Conservation (phyloP, 2,797 vertebrate species). For the Sebastes vulpes region DNA sequence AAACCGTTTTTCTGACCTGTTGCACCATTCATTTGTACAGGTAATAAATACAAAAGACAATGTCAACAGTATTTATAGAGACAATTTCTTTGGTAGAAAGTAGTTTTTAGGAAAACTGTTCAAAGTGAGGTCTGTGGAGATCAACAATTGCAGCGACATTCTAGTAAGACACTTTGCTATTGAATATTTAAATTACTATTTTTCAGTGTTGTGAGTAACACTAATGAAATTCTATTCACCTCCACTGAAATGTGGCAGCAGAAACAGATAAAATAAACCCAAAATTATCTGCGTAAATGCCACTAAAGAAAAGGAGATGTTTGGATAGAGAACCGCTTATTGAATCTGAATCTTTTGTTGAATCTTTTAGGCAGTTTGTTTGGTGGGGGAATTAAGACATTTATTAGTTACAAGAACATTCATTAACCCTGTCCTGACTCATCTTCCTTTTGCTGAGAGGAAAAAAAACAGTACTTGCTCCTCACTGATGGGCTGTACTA, state of each 20-base stretch:
- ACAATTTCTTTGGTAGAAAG: background rate
- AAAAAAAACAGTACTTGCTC: background rate
- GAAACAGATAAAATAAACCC: background rate
- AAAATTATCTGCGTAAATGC: background rate
- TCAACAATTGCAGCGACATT: background rate
- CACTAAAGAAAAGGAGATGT: background rate
- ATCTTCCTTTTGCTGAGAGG: background rate
- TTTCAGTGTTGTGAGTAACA: background rate
- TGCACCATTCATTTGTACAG: conserved; percentile 9
- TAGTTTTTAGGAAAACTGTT: background rate
- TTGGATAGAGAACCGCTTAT: background rate
- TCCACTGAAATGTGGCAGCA: background rate
- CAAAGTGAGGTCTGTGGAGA: background rate
- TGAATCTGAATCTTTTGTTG: background rate
- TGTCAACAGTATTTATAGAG: background rate
- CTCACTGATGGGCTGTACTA: background rate
- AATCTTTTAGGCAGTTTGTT: background rate
- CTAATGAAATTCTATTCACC: background rate
- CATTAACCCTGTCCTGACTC: background rate
- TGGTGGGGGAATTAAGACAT: background rate
- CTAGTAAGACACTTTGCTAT: background rate
- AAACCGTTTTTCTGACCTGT: background rate
- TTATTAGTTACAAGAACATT: background rate
- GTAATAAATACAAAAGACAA: conserved; percentile 20
- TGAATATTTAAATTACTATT: background rate